A percentile compares a stretch with the other conserved stretches of the same genome.
These are phyloP conservation scores for Thereuonema tuberculata DNA, from an alignment of 1,140 invertebrate species.

Conservation along the genomic window DNA sequence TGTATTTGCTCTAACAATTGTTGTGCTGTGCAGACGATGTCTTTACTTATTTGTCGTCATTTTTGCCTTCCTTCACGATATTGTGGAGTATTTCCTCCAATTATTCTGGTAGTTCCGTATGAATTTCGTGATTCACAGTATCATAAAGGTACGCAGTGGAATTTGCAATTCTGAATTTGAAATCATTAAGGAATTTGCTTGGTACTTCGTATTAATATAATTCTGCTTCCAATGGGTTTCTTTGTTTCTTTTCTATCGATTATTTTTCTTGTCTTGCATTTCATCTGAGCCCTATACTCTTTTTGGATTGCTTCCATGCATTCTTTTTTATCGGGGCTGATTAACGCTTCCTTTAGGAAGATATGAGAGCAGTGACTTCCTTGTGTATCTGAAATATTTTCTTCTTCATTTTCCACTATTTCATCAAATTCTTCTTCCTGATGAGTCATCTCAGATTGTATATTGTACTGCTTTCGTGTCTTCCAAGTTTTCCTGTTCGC, in stretches of 20 bases:
- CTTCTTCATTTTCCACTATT: neutral
- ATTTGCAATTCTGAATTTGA: no score
- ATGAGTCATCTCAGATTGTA: neutral
- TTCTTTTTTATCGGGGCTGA: no score
- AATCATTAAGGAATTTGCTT: no score
- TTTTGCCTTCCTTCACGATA: no score
- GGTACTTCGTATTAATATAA: constrained; percentile 26
- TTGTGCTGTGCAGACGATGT: no score
- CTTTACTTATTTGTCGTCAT: no score
- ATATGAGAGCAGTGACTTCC: constrained; percentile 6
- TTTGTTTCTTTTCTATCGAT: constrained; percentile 20
- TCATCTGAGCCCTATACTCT: constrained; percentile 25
- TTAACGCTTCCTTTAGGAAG: constrained; percentile 24
- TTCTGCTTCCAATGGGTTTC: constrained; percentile 24
- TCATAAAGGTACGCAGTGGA: no score
- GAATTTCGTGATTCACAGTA: no score
- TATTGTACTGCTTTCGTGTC: constrained; percentile 4
- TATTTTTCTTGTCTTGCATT: constrained; percentile 30
- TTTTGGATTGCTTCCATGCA: constrained; percentile 30
- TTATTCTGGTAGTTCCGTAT: no score
- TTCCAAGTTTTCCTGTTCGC: neutral
- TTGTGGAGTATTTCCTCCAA: no score
- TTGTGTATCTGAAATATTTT: neutral
- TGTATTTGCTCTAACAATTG: no score
- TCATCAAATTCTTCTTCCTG: neutral